A percentile compares a stretch with the other conserved stretches of the same genome.
Conservation (phyloP, 64 coral and sea anemone genomes). For the Stichodactyla helianthus region DNA sequence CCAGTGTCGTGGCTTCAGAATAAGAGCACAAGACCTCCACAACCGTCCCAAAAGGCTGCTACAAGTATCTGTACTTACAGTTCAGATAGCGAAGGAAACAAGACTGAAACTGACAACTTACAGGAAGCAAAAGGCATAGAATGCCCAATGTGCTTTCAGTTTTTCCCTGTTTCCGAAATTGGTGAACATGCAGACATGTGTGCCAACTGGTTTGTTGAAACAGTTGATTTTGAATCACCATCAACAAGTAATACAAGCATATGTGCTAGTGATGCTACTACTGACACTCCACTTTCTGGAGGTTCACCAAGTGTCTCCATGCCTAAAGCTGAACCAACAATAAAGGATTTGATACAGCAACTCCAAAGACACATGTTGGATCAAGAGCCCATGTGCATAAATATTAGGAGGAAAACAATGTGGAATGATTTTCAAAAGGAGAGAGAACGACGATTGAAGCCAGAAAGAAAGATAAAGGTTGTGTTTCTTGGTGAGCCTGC, state of each 20-base stretch:
- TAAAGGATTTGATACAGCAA: background rate
- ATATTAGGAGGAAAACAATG: conserved; percentile 24
- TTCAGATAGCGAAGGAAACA: background rate
- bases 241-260: background rate
- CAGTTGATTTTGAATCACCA: background rate
- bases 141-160: conserved; percentile 13
- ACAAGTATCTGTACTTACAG: background rate
- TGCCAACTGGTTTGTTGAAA: conserved; percentile 23
- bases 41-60: background rate
- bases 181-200: conserved; percentile 34
- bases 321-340: background rate
- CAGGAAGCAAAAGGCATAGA: conserved; percentile 1
- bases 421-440: conserved; percentile 31
- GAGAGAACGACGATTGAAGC: conserved; percentile 20
- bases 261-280: background rate
- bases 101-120: background rate
- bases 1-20: conserved; percentile 18
- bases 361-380: conserved; percentile 11
- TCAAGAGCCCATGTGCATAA: conserved; percentile 13
- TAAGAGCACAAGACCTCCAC: background rate
- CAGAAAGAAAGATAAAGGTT: conserved; percentile 40
- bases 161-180: conserved; percentile 17
- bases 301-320: background rate
- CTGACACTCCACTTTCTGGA: conserved; percentile 7
- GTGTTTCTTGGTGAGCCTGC: conserved; percentile 47